These are phyloP conservation scores for Bergia sp. DNA, from an alignment of 92 coral and sea anemone genomes.

Conservation along the genomic window DNA sequence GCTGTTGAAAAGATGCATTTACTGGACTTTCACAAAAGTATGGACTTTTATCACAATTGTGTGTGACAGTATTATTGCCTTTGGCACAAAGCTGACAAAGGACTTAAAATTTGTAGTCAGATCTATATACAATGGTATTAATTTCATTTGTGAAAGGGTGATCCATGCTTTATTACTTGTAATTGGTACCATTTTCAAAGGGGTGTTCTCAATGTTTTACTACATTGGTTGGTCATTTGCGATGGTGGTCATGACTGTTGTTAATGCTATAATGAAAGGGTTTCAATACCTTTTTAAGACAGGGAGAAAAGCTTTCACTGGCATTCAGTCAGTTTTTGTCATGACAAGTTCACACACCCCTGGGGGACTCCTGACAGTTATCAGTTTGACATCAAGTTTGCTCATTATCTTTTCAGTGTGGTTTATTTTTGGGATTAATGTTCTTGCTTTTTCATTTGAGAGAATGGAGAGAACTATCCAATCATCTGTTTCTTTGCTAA, in stretches of 20 bases:
- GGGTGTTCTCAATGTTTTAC: slow-evolving; percentile 22
- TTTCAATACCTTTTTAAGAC: not conserved
- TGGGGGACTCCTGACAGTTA: slow-evolving; percentile 51
- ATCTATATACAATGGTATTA: slow-evolving; percentile 27
- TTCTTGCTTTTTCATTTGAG: slow-evolving; percentile 53
- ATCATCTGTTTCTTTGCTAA: slow-evolving; percentile 45
- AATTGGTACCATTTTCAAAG: slow-evolving; percentile 15
- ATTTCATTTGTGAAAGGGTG: not conserved
- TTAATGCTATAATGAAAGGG: not conserved
- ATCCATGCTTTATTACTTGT: slow-evolving; percentile 13
- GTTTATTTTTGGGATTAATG: slow-evolving; percentile 62
- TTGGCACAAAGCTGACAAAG: slow-evolving; percentile 30
- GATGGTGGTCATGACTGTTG: not conserved
- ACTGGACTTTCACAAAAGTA: slow-evolving; percentile 25
- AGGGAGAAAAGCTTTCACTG: slow-evolving; percentile 19
- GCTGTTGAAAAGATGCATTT: slow-evolving; percentile 24
- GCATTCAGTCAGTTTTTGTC: slow-evolving; percentile 13
- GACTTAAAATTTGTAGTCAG: slow-evolving; percentile 37
- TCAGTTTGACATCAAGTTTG: slow-evolving; percentile 51
- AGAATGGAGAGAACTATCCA: slow-evolving; percentile 56
- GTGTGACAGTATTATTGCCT: slow-evolving; percentile 40
- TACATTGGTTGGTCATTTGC: slow-evolving; percentile 10
- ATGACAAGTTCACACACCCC: slow-evolving; percentile 40
- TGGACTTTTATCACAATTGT: slow-evolving; percentile 44
- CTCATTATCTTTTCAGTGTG: slow-evolving; percentile 34